Conservation (phyloP, 2,888 invertebrate genomes). For the Cylindroiulus punctatus region DNA sequence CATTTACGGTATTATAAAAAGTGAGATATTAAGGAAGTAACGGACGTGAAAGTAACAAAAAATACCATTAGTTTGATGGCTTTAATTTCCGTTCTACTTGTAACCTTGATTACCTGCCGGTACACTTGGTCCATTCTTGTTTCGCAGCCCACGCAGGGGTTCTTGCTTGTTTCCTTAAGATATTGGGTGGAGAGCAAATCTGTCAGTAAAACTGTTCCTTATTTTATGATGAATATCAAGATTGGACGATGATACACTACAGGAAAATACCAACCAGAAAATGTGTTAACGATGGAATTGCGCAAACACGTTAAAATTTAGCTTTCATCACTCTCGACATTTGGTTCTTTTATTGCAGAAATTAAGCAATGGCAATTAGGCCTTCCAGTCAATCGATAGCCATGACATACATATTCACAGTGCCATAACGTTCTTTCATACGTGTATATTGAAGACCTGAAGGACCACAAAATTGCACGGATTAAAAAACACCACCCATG, state of each 20-base stretch:
- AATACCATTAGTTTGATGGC: slow-evolving; percentile 36
- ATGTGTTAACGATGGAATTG: neutral
- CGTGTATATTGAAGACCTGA: neutral
- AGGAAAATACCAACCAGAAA: neutral
- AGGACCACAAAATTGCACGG: neutral
- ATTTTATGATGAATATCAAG: neutral
- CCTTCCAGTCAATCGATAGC: slow-evolving; percentile 13
- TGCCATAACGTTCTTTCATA: neutral
- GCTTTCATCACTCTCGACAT: neutral
- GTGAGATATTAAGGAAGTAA: slow-evolving; percentile 22
- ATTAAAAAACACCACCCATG: slow-evolving; percentile 3
- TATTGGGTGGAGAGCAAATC: slow-evolving; percentile 15
- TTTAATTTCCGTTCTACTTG: slow-evolving; percentile 36
- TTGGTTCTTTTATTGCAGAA: neutral
- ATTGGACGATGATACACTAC: neutral
- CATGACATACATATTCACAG: slow-evolving; percentile 33
- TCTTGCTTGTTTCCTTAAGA: neutral
- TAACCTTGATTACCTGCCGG: slow-evolving; percentile 25
- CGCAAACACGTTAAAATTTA: neutral
- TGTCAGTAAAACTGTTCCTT: slow-evolving; percentile 3
- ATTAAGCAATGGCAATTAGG: neutral
- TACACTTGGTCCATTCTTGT: slow-evolving; percentile 29
- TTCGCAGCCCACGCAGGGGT: neutral
- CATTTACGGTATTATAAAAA: slow-evolving; percentile 42
- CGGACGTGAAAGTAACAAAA: slow-evolving; percentile 45